Conservation (phyloP, 2,797 vertebrate genomes). For the Hydrophis major region DNA sequence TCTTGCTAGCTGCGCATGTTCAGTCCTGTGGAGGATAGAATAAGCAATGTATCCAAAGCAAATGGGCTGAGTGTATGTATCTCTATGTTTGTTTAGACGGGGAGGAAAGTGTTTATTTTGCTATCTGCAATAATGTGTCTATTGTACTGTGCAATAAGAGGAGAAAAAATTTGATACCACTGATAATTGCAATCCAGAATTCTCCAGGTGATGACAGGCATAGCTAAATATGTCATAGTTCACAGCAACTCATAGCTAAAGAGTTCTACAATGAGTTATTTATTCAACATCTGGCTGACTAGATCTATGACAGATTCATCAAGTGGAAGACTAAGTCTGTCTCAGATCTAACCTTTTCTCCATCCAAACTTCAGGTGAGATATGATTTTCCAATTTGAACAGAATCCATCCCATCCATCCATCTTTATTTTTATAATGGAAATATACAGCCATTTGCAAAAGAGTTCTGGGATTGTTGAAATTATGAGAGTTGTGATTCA, state of each 20-base stretch:
- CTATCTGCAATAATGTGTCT: accelerated
- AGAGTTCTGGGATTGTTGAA: neutral
- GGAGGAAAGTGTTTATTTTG: neutral
- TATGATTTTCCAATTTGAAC: neutral
- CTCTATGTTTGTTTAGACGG: neutral
- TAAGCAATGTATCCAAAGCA: neutral
- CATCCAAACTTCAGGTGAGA: neutral
- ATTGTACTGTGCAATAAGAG: neutral
- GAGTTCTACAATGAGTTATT: neutral
- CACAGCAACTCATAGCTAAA: neutral
- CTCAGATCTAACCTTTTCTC: neutral
- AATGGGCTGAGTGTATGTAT: conserved; percentile 1
- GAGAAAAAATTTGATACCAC: conserved; percentile 3
- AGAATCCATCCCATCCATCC: neutral
- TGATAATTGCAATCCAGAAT: neutral
- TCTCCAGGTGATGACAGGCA: neutral
- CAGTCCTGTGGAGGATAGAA: conserved; percentile 24
- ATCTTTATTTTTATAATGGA: neutral
- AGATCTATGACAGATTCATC: neutral
- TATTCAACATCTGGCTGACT: neutral
- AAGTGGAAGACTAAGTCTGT: neutral
- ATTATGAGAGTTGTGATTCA: neutral
- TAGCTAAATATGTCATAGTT: neutral
- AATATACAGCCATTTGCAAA: neutral
- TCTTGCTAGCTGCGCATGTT: conserved; percentile 6